These are phyloP conservation scores for Atherix ibis DNA, from an alignment of 2,888 invertebrate species.

Conservation along the genomic window DNA sequence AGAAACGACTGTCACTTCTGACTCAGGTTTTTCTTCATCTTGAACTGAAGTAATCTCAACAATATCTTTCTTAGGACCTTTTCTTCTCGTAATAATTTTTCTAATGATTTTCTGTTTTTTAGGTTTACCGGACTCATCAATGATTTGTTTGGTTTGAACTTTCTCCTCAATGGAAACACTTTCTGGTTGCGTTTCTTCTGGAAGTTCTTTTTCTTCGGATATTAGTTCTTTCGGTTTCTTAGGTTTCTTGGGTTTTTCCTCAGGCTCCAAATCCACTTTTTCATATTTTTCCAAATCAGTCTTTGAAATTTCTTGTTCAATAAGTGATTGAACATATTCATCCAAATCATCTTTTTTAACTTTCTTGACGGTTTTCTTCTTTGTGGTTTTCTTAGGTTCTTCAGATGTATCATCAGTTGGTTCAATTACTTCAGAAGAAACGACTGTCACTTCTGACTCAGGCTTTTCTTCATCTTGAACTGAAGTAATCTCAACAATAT, in stretches of 20 bases:
- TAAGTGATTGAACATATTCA: too few species aligned
- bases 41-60: conserved; percentile 35
- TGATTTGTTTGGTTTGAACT: conserved; percentile 17
- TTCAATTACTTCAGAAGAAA: too few species aligned
- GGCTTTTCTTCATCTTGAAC: too few species aligned
- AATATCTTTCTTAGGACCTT: conserved; percentile 32
- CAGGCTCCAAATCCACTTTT: too few species aligned
- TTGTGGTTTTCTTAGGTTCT: too few species aligned
- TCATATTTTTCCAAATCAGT: too few species aligned
- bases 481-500: too few species aligned
- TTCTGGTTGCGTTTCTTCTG: conserved; percentile 16
- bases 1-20: conserved; percentile 22
- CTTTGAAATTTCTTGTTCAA: too few species aligned
- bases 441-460: too few species aligned
- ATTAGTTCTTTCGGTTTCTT: conserved; percentile 16
- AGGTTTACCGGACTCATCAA: conserved; percentile 22
- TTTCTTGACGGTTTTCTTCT: too few species aligned
- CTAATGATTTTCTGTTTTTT: conserved; percentile 30
- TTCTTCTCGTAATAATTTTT: conserved; percentile 33
- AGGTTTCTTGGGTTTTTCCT: conserved; percentile 17
- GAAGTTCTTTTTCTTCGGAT: conserved; percentile 20
- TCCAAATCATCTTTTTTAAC: too few species aligned
- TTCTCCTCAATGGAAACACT: conserved; percentile 16
- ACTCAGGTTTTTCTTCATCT: conserved; percentile 26
- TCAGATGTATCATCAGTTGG: too few species aligned